A percentile compares a stretch with the other conserved stretches of the same genome.
These are phyloP conservation scores for Bhutanitis thaidina DNA, from an alignment of 2,888 invertebrate genomes.

Conservation along the genomic window DNA sequence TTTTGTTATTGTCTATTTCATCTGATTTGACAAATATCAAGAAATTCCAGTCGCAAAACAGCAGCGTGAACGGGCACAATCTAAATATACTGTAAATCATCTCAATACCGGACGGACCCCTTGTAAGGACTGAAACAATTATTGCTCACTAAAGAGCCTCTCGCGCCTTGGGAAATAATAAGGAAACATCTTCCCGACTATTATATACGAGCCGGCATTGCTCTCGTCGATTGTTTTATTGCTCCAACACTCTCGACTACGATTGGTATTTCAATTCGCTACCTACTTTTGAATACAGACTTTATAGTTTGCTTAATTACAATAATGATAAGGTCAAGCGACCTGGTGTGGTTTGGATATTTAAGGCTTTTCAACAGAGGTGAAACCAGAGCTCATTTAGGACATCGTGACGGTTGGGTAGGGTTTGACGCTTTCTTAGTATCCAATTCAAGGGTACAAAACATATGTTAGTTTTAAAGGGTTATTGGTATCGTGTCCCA, in stretches of 20 bases:
- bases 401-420: too few species aligned
- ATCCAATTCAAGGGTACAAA: too few species aligned
- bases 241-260: constrained; percentile 25
- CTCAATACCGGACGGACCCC: constrained; percentile 19
- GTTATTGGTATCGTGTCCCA: too few species aligned
- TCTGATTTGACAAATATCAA: background rate
- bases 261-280: constrained; percentile 24
- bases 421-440: too few species aligned
- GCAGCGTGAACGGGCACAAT: background rate
- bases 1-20: too few species aligned
- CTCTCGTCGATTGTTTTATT: constrained; percentile 43
- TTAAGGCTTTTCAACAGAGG: too few species aligned
- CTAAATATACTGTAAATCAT: constrained; percentile 16
- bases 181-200: constrained; percentile 37
- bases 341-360: too few species aligned
- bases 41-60: background rate
- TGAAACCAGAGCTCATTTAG: too few species aligned
- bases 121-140: constrained; percentile 48
- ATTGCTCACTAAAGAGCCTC: constrained; percentile 53
- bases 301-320: background rate
- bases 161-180: constrained; percentile 44
- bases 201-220: constrained; percentile 29
- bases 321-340: too few species aligned
- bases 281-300: background rate
- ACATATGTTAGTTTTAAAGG: too few species aligned